Base-by-base conservation (phyloP, 30 jellyfish, hydroid and myxozoan genomes). In the Catostylus mosaicus region DNA sequence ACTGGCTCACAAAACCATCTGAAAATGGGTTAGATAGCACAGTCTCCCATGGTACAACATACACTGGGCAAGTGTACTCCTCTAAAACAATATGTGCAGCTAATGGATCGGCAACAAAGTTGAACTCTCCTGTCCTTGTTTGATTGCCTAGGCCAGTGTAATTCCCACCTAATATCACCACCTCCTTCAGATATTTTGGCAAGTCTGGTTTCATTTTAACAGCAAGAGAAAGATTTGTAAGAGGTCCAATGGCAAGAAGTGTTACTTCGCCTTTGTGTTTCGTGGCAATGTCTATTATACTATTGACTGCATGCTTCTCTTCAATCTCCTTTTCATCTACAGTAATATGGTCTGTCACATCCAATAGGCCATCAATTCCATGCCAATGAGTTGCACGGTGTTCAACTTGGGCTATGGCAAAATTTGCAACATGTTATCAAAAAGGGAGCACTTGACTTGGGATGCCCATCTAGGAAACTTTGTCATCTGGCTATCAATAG, bases 211-310 rank as follows among this genome's bases (percentile, higher is more conserved):
- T 45, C 59, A 92, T 52, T 69, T 81, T 80, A 16, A 86, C 71
- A 2, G 99, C 96, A 45, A 94, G 67, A 20, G 99, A 97, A 29
- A 94, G 81, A 67, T 94, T 94, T 9, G 99, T 94, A 1, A 94
- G 88, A 11, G 99, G 99, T 12, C 97, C 99, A 3, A 94, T 43
- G n/a, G 97, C 96, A 0, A 94, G 67, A 19, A 88, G 27, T 16
- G 94, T 45, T 30, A 94, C 60, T 43, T 94, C 97, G 7, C 93
- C 90, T 64, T 77, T 76, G 66, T 94, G 70, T 62, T 82, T 56
- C 23, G 81, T 61, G 23, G 91, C 96, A 31, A 88, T 87, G 30
- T 90, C 86, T 29, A 88, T 87, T 23, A 94, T 82, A 50, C 91
- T 81, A 24, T 47, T 65, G 29, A 68, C 97, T 7, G 97, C 96